Percentiles rank a stretch among this genome's conserved stretches.
These are phyloP conservation scores for Staurois parvus DNA, from an alignment of 2,797 vertebrate genomes.

Conservation along the genomic window DNA sequence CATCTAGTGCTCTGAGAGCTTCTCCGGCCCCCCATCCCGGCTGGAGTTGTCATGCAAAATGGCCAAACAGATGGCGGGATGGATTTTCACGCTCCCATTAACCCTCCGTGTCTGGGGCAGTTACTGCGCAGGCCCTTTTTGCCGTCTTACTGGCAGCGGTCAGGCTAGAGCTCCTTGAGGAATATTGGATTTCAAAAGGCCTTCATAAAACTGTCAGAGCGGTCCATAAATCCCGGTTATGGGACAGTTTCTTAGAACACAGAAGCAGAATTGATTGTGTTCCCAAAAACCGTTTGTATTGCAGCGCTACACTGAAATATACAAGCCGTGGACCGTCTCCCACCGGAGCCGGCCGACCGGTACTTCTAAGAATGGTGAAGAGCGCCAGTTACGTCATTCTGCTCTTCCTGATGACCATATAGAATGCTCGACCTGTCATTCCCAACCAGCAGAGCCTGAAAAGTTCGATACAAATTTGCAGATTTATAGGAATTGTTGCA, in stretches of 20 bases:
- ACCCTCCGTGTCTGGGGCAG: neutral
- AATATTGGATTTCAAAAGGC: slow-evolving; percentile 13
- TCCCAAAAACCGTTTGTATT: neutral
- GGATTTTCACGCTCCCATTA: neutral
- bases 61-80: too few relatives aligned
- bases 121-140: neutral
- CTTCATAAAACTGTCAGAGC: slow-evolving; percentile 13
- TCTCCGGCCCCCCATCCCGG: too few relatives aligned
- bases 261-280: neutral
- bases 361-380: too few relatives aligned
- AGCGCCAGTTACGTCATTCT: too few relatives aligned
- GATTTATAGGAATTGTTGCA: too few relatives aligned
- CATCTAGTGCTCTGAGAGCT: too few relatives aligned
- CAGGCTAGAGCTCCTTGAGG: neutral
- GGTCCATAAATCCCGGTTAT: slow-evolving; percentile 17
- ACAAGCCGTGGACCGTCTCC: neutral
- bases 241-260: slow-evolving; percentile 20
- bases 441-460: too few relatives aligned
- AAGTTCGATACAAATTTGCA: too few relatives aligned
- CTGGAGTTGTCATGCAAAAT: too few relatives aligned
- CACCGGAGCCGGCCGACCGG: too few relatives aligned
- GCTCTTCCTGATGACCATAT: too few relatives aligned
- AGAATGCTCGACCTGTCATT: too few relatives aligned
- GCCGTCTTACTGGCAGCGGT: neutral
- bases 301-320: neutral